A percentile compares a stretch with the other conserved stretches of the same genome.
Evolutionary conservation across 2,888 invertebrate genomes (phyloP).

Genomic region (Drosophila koepferae): DNA sequence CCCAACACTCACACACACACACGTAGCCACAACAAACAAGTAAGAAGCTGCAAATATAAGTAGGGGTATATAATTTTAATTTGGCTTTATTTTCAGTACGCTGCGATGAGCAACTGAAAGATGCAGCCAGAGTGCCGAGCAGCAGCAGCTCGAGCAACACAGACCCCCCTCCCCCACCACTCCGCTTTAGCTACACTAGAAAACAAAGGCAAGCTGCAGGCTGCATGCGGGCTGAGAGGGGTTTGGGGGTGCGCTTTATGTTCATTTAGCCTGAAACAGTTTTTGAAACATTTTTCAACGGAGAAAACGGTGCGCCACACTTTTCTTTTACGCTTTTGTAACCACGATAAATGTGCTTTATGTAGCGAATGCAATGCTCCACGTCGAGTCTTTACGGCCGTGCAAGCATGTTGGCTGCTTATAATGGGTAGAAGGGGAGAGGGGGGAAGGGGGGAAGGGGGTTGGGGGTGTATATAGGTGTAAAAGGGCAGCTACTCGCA

Average conservation of each 20-base stretch:
- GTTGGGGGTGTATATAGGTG: constrained; percentile 2
- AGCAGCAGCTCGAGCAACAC: too few species aligned
- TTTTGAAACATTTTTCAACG: constrained; percentile 75
- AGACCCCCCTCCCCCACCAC: not conserved
- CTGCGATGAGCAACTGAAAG: constrained; percentile 60
- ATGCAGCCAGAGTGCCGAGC: constrained; percentile 9
- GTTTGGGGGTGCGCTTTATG: constrained; percentile 59
- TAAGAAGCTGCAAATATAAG: constrained; percentile 17
- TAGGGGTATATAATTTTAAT: constrained; percentile 75
- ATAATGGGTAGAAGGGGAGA: too few species aligned
- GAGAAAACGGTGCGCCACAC: constrained; percentile 62
- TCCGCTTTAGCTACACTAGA: constrained; percentile 20
- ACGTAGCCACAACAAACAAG: constrained; percentile 13
- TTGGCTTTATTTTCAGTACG: constrained; percentile 77
- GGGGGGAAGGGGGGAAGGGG: not conserved
- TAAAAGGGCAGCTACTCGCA: constrained; percentile 27
- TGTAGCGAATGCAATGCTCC: constrained; percentile 59
- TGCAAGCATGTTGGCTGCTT: constrained; percentile 1
- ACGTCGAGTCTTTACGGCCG: constrained; percentile 42
- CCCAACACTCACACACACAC: not conserved
- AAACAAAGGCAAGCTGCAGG: constrained; percentile 71
- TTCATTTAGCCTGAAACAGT: constrained; percentile 80
- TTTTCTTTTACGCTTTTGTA: constrained; percentile 80
- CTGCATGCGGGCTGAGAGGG: constrained; percentile 17
- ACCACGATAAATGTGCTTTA: constrained; percentile 81